phyloP scores from a whole-genome alignment of 2,113 vertebrate species.

The Pterocles burchelli region DNA sequence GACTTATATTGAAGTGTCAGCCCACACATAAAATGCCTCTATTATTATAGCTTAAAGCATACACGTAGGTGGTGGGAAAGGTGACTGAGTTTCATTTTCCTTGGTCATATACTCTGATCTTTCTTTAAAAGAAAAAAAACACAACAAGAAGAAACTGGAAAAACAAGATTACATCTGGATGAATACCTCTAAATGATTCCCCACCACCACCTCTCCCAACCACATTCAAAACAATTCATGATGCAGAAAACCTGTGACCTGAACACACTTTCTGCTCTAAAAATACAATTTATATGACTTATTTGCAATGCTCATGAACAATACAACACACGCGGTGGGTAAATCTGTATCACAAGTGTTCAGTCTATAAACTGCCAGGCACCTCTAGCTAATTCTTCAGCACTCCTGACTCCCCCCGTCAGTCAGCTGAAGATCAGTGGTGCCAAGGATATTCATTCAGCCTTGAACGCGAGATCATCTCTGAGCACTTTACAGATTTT shows the following conservation, averaged over 20 bases:
- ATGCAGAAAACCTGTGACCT: constrained; percentile 27
- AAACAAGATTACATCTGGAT: not conserved
- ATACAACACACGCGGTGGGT: not conserved
- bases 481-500: not conserved
- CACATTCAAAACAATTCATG: constrained; percentile 18
- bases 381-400: constrained; percentile 9
- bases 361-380: not conserved
- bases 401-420: not conserved
- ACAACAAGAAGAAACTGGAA: not conserved
- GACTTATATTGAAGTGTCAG: not conserved
- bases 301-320: constrained; percentile 15
- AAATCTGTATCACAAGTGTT: not conserved
- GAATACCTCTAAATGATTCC: constrained; percentile 29
- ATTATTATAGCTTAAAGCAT: constrained; percentile 27
- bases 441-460: constrained; percentile 56
- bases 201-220: not conserved
- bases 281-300: not conserved
- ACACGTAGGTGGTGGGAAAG: constrained; percentile 14
- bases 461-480: not conserved
- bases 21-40: constrained; percentile 3
- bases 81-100: constrained; percentile 40
- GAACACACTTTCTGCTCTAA: not conserved
- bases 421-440: constrained; percentile 3
- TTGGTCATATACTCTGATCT: constrained; percentile 2
- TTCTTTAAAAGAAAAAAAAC: not conserved